A percentile compares a stretch with the other conserved stretches of the same genome.
phyloP scores from a whole-genome alignment of 2,113 vertebrate species.

The Platichthys stellatus region DNA sequence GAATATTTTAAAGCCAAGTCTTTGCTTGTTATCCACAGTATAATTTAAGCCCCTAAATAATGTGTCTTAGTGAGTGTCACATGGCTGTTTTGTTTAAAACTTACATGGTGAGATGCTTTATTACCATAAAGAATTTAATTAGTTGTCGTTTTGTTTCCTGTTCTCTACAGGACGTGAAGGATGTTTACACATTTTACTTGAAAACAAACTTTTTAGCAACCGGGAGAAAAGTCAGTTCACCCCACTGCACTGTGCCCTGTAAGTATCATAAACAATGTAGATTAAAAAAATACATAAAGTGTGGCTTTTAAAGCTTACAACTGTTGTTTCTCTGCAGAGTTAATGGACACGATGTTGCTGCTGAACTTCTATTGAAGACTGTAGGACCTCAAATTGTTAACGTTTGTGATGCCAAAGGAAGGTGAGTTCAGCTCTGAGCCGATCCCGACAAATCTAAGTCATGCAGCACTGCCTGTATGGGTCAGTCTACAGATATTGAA shows the following conservation, averaged over 20 bases:
- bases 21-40: not conserved
- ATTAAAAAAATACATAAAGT: not conserved
- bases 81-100: too few species aligned
- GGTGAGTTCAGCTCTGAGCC: constrained; percentile 81
- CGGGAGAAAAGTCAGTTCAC: constrained; percentile 94
- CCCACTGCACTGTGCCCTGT: constrained; percentile 99
- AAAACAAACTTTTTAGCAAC: constrained; percentile 92
- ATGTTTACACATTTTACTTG: constrained; percentile 98
- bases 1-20: not conserved
- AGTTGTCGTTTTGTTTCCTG: constrained; percentile 8
- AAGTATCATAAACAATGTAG: constrained; percentile 70
- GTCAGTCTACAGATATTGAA: too few species aligned
- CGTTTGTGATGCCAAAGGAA: constrained; percentile 93
- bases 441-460: too few species aligned
- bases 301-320: not conserved
- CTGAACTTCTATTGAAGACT: constrained; percentile 90
- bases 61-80: not conserved
- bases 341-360: constrained; percentile 92
- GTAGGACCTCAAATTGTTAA: constrained; percentile 90
- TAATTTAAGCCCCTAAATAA: not conserved
- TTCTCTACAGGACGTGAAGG: constrained; percentile 88
- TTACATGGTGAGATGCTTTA: not conserved
- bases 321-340: constrained; percentile 79
- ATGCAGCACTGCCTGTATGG: too few species aligned
- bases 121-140: not conserved